phyloP scores from a whole-genome alignment of 2,113 vertebrate genomes.

The Falcunculus frontatus region DNA sequence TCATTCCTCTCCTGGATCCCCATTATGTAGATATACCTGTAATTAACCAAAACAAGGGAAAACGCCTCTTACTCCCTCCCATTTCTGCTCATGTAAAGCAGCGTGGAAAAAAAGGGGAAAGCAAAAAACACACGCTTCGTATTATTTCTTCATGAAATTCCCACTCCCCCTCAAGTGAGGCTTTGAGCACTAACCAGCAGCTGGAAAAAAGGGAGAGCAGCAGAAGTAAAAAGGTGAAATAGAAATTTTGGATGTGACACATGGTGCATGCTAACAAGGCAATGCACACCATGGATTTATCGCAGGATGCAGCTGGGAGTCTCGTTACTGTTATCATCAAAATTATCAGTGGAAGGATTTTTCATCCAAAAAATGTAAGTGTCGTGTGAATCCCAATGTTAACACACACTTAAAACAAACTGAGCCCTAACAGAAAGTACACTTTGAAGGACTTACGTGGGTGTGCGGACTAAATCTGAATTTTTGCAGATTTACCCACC shows the following conservation, averaged over 20 bases:
- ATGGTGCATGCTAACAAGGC: not conserved
- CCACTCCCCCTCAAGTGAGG: accelerated
- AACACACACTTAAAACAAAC: not conserved
- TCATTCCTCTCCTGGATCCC: conserved; percentile 97
- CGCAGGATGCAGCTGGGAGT: not conserved
- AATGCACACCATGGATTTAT: not conserved
- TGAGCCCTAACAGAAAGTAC: not conserved
- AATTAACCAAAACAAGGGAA: not conserved
- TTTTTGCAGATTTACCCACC: not conserved
- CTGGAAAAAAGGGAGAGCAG: not conserved
- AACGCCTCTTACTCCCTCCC: accelerated
- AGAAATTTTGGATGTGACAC: not conserved
- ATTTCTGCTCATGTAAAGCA: not conserved
- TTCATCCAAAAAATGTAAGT: not conserved
- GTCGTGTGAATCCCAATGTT: not conserved
- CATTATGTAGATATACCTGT: conserved; percentile 95
- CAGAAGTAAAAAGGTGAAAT: not conserved
- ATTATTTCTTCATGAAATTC: not conserved
- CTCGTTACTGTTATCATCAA: not conserved
- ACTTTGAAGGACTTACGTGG: accelerated
- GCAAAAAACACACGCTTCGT: not conserved
- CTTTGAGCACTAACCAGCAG: accelerated
- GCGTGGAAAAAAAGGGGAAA: not conserved
- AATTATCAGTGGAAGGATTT: accelerated
- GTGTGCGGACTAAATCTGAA: not conserved